phyloP scores from a whole-genome alignment of 2,888 invertebrate species.

The Oeneis ivallda region DNA sequence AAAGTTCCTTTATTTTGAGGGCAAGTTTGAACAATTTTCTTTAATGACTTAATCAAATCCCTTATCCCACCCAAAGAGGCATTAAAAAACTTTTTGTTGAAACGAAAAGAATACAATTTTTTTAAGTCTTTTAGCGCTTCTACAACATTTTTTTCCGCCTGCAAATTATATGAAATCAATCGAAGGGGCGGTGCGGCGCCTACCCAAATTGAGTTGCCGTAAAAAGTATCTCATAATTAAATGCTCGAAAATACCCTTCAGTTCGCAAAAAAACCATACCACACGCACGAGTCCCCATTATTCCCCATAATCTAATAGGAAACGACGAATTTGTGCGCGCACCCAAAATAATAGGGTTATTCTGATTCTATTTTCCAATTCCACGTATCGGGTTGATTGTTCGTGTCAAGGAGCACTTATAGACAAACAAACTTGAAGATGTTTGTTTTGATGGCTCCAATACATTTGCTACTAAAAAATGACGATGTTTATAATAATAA shows the following conservation, averaged over 20 bases:
- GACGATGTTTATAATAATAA: constrained; percentile 27
- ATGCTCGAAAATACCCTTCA: constrained; percentile 61
- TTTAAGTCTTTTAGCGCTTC: constrained; percentile 39
- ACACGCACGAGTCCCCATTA: constrained; percentile 72
- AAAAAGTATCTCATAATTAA: constrained; percentile 65
- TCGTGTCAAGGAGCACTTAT: constrained; percentile 39
- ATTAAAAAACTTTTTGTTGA: constrained; percentile 24
- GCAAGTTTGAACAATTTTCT: constrained; percentile 18
- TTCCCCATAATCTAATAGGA: constrained; percentile 65
- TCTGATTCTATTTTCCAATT: constrained; percentile 52
- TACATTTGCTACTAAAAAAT: constrained; percentile 36
- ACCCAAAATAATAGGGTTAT: constrained; percentile 57
- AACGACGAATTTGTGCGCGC: constrained; percentile 62
- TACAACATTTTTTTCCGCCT: constrained; percentile 54
- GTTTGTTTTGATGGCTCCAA: constrained; percentile 35
- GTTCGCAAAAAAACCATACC: constrained; percentile 69
- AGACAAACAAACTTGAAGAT: constrained; percentile 34
- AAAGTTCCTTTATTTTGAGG: constrained; percentile 7
- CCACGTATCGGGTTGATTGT: constrained; percentile 45
- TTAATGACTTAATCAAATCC: constrained; percentile 34
- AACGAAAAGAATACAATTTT: constrained; percentile 24
- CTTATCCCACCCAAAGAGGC: constrained; percentile 33
- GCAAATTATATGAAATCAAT: constrained; percentile 78
- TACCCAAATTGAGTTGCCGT: constrained; percentile 78
- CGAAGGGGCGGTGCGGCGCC: constrained; percentile 74